These are phyloP conservation scores for Sesamia inferens DNA, from an alignment of 2,888 invertebrate species.

Conservation along the genomic window DNA sequence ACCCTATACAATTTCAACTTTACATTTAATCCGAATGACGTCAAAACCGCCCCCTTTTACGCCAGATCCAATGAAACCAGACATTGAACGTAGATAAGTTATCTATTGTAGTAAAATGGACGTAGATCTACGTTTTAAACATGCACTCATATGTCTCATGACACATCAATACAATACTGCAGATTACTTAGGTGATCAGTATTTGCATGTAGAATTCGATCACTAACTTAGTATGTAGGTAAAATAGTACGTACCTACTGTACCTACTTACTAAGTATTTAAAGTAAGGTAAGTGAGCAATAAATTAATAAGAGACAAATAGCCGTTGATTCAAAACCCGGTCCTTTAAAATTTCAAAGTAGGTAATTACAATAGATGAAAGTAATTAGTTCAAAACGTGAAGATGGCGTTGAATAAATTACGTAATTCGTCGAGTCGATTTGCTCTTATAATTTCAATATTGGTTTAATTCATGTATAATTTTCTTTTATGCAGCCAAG, in stretches of 20 bases:
- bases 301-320: not conserved
- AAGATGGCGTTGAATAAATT: not conserved
- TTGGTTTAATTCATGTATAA: conserved; percentile 32
- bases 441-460: conserved; percentile 13
- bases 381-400: not conserved
- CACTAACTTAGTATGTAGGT: not conserved
- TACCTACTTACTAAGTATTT: not conserved
- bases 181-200: no score
- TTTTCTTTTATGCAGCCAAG: conserved; percentile 52
- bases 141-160: conserved; percentile 4
- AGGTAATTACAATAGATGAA: no score
- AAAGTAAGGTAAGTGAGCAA: not conserved
- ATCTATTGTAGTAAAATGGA: conserved; percentile 30
- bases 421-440: conserved; percentile 1
- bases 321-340: not conserved
- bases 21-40: conserved; percentile 23
- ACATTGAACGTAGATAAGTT: conserved; percentile 55
- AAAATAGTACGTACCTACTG: not conserved
- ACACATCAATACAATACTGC: conserved; percentile 2
- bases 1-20: conserved; percentile 9
- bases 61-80: conserved; percentile 44
- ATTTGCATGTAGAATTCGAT: not conserved
- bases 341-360: not conserved
- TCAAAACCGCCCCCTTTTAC: conserved; percentile 61
- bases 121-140: conserved; percentile 3